Evolutionary conservation across 2,113 vertebrate genomes (phyloP), one percentile per base, ranked within the genome.

Genomic region (Syrrhaptes paradoxus): DNA sequence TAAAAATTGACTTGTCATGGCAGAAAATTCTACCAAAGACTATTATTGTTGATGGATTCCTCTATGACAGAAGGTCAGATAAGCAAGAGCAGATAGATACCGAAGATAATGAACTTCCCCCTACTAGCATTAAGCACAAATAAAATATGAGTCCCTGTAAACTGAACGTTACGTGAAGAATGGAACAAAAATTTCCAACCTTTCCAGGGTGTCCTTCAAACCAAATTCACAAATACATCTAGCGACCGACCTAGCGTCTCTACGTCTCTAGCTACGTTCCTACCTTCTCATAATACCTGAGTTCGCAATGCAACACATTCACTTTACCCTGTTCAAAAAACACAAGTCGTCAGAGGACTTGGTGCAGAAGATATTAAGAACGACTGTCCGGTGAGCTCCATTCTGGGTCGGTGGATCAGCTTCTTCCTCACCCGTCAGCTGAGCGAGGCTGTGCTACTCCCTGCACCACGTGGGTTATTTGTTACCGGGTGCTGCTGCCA

Each of bases 311-410:
- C 97, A 98, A 97, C 97, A 98, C 98, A 98, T 98, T 99, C 98
- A 98, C 98, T 99, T 99, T 99, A 99, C 99, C 99, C 99, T 99
- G 99, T 99, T 99, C 98, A 97, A 97, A 98, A 98, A 98, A 85
- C 87, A 98, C 98, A 98, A 97, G 98, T 96, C 98, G 28, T 98
- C 95, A 97, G 97, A 97, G 97, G 98, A 98, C 98, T 98, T 97
- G 98, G 97, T 97, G 96, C 97, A 98, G 98, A 98, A 98, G 97
- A 97, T 96, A 98, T 97, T 98, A 97, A 97, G 97, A 97, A 97
- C 67, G 95, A 97, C 95, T 87, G 97, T 96, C 97, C 77, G 5
- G 84, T 87, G 96, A 95, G 96, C 94, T 63, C 77, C 94, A 74
- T 91, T 92, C 97, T 10, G 68, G 94, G 85, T 95, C 8, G 18